Conservation (phyloP, 2,797 vertebrate genomes). For the Apogon talboti region DNA sequence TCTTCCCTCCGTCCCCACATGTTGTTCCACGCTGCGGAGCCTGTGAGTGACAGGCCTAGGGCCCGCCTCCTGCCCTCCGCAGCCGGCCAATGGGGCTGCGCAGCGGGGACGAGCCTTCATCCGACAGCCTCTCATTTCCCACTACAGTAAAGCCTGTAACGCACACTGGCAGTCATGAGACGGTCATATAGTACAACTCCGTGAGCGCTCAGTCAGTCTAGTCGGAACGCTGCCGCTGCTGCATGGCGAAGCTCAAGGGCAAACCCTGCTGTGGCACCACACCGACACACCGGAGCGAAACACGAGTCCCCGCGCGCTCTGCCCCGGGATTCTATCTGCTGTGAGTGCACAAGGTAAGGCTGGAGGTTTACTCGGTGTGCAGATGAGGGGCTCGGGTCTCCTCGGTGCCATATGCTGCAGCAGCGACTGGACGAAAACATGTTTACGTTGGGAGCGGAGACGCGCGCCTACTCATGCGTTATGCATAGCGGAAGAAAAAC, state of each 20-base stretch:
- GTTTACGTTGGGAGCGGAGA: constrained; percentile 76
- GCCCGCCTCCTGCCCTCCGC: constrained; percentile 61
- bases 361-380: not conserved
- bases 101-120: constrained; percentile 91
- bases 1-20: constrained; percentile 35
- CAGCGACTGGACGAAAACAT: constrained; percentile 74
- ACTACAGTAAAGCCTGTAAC: constrained; percentile 51
- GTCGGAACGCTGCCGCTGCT: constrained; percentile 49
- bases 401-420: constrained; percentile 49
- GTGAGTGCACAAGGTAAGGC: constrained; percentile 55
- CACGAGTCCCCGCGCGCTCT: constrained; percentile 5
- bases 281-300: constrained; percentile 25
- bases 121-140: constrained; percentile 80
- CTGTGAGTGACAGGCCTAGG: constrained; percentile 51
- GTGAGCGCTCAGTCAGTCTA: constrained; percentile 55
- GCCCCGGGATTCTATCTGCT: constrained; percentile 29
- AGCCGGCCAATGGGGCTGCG: constrained; percentile 82
- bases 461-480: constrained; percentile 56
- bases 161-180: constrained; percentile 82
- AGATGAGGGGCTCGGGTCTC: not conserved
- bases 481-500: not conserved
- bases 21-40: constrained; percentile 52
- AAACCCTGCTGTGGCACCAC: constrained; percentile 35
- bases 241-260: constrained; percentile 72
- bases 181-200: constrained; percentile 83